These are phyloP conservation scores for Neomonachus schauinslandi DNA, from an alignment of 2,113 vertebrate species.

Conservation along the genomic window DNA sequence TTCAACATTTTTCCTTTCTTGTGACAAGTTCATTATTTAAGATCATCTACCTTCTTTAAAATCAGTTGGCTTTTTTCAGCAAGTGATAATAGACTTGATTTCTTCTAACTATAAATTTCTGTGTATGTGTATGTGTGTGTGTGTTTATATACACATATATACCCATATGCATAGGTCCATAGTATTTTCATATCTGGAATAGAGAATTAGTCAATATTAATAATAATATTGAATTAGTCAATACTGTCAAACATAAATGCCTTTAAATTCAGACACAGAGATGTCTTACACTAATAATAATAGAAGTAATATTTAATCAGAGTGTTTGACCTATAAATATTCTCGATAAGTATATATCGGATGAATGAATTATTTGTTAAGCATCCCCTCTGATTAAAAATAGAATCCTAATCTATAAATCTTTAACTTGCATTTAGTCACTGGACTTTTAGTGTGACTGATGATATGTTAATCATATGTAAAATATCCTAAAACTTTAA, in stretches of 20 bases:
- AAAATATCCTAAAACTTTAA: slow-evolving; percentile 41
- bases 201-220: background rate
- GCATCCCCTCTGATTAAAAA: background rate
- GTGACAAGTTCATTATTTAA: slow-evolving; percentile 51
- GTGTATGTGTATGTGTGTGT: background rate
- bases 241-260: slow-evolving; percentile 5
- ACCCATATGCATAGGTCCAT: background rate
- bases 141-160: background rate
- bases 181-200: background rate
- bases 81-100: slow-evolving; percentile 9
- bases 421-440: slow-evolving; percentile 27
- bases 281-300: background rate
- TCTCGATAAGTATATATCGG: background rate
- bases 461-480: background rate
- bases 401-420: slow-evolving; percentile 26
- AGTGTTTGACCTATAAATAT: slow-evolving; percentile 7
- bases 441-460: background rate
- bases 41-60: slow-evolving; percentile 51
- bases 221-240: background rate
- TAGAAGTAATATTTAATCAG: background rate
- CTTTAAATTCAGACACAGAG: slow-evolving; percentile 23
- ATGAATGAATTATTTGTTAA: background rate
- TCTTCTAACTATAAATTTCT: slow-evolving; percentile 34
- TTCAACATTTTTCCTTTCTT: slow-evolving; percentile 51
- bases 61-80: background rate